These are phyloP conservation scores for Ramphastos sulfuratus DNA, from an alignment of 2,113 vertebrate genomes.

Conservation along the genomic window DNA sequence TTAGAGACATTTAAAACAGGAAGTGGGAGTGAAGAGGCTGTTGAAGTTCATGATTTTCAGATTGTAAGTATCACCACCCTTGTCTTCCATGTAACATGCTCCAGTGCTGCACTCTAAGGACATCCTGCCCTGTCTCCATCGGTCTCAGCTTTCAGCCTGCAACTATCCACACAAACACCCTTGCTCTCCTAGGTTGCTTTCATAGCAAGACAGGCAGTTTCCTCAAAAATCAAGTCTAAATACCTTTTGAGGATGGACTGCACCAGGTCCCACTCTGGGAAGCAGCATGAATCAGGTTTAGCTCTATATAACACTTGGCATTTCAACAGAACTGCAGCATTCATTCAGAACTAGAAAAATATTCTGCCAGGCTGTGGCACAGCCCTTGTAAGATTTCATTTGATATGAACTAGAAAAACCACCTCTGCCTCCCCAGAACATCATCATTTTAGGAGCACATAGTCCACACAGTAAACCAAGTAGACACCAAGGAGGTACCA, in stretches of 20 bases:
- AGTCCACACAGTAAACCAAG: background rate
- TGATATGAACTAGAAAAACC: background rate
- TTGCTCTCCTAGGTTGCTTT: background rate
- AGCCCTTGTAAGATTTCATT: background rate
- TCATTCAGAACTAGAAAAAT: background rate
- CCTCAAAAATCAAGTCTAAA: background rate
- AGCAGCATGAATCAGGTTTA: background rate
- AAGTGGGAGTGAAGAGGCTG: constrained; percentile 82
- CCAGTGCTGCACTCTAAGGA: background rate
- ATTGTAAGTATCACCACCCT: constrained; percentile 81
- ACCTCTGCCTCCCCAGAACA: background rate
- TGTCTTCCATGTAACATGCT: background rate
- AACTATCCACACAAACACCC: background rate
- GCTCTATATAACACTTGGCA: background rate
- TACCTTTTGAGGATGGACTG: background rate
- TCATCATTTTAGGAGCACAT: background rate
- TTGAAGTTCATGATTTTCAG: constrained; percentile 94
- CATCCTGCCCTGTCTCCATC: background rate
- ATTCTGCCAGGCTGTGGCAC: background rate
- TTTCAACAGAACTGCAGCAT: background rate
- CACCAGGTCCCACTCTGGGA: background rate
- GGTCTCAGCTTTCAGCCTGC: background rate
- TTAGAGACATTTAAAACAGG: constrained; percentile 90
- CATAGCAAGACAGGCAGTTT: background rate
- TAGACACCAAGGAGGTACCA: background rate